Evolutionary conservation across 2,113 vertebrate genomes (phyloP).

Genomic region (Xerus inauris): DNA sequence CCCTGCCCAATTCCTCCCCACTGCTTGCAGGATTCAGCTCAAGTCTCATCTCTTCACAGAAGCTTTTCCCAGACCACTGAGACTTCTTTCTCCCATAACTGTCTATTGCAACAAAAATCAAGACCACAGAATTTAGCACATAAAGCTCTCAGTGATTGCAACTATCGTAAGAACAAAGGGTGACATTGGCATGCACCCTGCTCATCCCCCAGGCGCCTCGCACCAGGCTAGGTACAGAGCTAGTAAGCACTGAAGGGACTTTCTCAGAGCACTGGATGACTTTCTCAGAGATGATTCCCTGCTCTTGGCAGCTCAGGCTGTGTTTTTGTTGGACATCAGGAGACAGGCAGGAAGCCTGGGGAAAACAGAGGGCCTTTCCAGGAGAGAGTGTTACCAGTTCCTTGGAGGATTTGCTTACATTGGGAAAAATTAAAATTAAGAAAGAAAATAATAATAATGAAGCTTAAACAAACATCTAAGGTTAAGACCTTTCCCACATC

Average conservation of each 20-base stretch:
- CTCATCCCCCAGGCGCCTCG: neutral
- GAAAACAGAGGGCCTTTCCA: constrained; percentile 56
- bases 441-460: constrained; percentile 42
- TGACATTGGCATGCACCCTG: neutral
- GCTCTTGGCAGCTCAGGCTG: constrained; percentile 45
- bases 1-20: neutral
- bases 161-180: neutral
- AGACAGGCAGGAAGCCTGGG: constrained; percentile 66
- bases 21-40: neutral
- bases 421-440: constrained; percentile 52
- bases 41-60: neutral
- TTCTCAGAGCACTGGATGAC: neutral
- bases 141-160: neutral
- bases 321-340: constrained; percentile 76
- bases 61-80: neutral
- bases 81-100: neutral
- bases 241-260: neutral
- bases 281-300: constrained; percentile 20
- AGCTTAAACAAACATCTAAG: constrained; percentile 45
- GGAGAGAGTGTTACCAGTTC: constrained; percentile 32
- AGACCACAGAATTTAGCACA: neutral
- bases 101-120: neutral
- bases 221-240: neutral
- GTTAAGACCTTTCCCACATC: neutral
- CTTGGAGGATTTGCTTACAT: constrained; percentile 63